phyloP scores from a whole-genome alignment of 2,888 invertebrate genomes.

The Troides helena region DNA sequence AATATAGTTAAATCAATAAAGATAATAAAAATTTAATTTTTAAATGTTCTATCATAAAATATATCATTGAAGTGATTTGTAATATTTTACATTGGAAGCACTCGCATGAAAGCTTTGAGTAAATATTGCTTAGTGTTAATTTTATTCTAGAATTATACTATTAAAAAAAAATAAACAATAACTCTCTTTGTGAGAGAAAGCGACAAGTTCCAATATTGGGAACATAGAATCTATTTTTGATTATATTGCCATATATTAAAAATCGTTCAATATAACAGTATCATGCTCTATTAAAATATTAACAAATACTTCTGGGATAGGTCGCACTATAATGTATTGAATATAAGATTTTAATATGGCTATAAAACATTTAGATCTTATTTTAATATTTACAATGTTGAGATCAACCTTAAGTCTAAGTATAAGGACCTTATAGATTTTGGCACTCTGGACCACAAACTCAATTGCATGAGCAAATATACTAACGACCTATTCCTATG shows the following conservation, averaged over 20 bases:
- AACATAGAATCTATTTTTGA: not conserved
- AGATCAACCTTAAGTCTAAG: slow-evolving; percentile 73
- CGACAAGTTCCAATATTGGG: not conserved
- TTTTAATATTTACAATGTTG: slow-evolving; percentile 70
- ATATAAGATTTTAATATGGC: not conserved
- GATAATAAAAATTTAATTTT: not conserved
- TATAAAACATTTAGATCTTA: slow-evolving; percentile 40
- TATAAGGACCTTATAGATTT: slow-evolving; percentile 70
- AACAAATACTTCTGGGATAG: not conserved
- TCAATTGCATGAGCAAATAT: slow-evolving; percentile 33
- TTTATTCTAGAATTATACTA: not conserved
- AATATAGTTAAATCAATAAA: slow-evolving; percentile 5
- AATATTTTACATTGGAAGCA: slow-evolving; percentile 46
- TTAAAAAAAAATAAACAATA: too few species aligned
- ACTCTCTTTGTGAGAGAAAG: too few species aligned
- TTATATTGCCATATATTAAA: too few species aligned
- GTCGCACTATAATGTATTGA: not conserved
- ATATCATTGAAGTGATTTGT: slow-evolving; percentile 18
- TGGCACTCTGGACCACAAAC: slow-evolving; percentile 76
- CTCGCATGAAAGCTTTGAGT: slow-evolving; percentile 32
- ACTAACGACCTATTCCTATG: not conserved
- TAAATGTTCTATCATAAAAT: slow-evolving; percentile 6
- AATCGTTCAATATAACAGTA: not conserved
- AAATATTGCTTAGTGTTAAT: slow-evolving; percentile 10
- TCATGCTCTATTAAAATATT: not conserved